Percentiles rank a stretch among this genome's conserved stretches.
phyloP scores from a whole-genome alignment of 2,888 invertebrate species.

The Adelognathus sp. region DNA sequence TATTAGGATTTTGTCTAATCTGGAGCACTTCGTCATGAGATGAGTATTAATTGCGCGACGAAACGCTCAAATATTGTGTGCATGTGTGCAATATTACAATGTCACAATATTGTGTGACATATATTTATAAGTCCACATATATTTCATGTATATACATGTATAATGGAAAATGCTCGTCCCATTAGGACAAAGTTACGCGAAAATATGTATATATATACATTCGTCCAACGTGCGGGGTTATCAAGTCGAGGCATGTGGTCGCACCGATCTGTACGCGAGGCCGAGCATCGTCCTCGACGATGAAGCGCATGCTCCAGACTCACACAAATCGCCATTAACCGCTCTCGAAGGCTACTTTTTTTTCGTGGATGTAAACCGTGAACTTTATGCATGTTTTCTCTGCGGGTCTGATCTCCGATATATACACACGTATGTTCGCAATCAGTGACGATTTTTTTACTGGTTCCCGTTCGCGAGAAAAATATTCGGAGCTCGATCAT shows the following conservation, averaged over 20 bases:
- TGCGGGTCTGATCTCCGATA: neutral
- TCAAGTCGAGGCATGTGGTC: constrained; percentile 24
- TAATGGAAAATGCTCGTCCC: neutral
- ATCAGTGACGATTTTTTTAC: neutral
- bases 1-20: neutral
- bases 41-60: neutral
- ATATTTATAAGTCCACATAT: too few relatives aligned
- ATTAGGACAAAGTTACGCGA: constrained; percentile 30
- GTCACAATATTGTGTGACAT: too few relatives aligned
- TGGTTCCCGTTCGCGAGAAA: neutral
- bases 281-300: constrained; percentile 6
- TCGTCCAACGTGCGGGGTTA: constrained; percentile 36
- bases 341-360: neutral
- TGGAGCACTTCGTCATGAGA: neutral
- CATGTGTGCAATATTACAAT: too few relatives aligned
- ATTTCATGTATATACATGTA: neutral
- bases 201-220: too few relatives aligned
- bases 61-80: neutral
- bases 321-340: neutral
- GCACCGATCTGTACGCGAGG: constrained; percentile 3
- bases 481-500: neutral
- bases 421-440: neutral
- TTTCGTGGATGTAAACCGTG: neutral
- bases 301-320: neutral
- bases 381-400: neutral